These are phyloP conservation scores for Mongoloraphidia duomilia DNA, from an alignment of 2,888 invertebrate species.

Conservation along the genomic window DNA sequence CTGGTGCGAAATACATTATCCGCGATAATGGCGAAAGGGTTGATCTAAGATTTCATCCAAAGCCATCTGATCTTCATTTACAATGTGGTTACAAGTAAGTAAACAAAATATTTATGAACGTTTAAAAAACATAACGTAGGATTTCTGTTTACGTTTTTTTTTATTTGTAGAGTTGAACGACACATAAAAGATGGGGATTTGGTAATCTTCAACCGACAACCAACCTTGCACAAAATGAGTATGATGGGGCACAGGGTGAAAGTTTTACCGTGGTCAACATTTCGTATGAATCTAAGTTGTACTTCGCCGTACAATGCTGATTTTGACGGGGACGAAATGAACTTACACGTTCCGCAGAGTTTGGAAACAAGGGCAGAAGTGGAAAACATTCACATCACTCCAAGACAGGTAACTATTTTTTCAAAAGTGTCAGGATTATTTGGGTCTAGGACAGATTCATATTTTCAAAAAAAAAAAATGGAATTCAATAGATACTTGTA, in stretches of 20 bases:
- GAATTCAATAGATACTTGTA: too few relatives aligned
- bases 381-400: slow-evolving; percentile 93
- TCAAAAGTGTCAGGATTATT: too few relatives aligned
- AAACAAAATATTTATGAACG: too few relatives aligned
- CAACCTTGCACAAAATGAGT: slow-evolving; percentile 99
- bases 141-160: too few relatives aligned
- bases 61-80: slow-evolving; percentile 89
- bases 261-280: slow-evolving; percentile 98
- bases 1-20: slow-evolving; percentile 98
- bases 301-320: slow-evolving; percentile 99
- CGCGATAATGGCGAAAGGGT: slow-evolving; percentile 97
- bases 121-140: too few relatives aligned
- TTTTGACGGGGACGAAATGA: slow-evolving; percentile 99
- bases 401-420: slow-evolving; percentile 49
- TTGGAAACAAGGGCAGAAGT: slow-evolving; percentile 98
- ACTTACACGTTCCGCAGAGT: slow-evolving; percentile 95
- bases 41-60: slow-evolving; percentile 95
- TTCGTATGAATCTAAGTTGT: slow-evolving; percentile 94
- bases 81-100: slow-evolving; percentile 76
- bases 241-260: slow-evolving; percentile 99
- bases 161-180: slow-evolving; percentile 72
- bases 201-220: slow-evolving; percentile 98
- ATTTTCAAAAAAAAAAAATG: too few relatives aligned
- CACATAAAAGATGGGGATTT: slow-evolving; percentile 97
- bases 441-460: too few relatives aligned